phyloP scores from a whole-genome alignment of 2,113 vertebrate genomes.

The Archocentrus centrarchus region DNA sequence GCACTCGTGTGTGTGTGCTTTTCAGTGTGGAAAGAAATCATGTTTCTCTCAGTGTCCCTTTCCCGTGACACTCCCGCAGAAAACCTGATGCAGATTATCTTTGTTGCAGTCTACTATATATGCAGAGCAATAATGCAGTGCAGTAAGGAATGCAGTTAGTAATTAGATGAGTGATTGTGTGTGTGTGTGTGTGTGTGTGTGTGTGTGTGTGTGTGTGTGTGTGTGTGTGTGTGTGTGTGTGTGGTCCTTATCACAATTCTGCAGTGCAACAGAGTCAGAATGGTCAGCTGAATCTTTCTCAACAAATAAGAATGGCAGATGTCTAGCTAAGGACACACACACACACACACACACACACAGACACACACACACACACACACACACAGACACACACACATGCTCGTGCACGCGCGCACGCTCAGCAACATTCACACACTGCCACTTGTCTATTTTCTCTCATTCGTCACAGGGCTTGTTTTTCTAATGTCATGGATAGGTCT shows the following conservation, averaged over 20 bases:
- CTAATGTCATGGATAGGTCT: conserved; percentile 69
- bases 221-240: too few species aligned
- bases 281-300: conserved; percentile 53
- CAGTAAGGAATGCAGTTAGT: conserved; percentile 48
- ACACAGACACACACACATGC: too few species aligned
- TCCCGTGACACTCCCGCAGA: conserved; percentile 25
- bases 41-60: not conserved
- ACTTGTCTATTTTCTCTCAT: conserved; percentile 76
- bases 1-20: conserved; percentile 6
- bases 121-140: conserved; percentile 60
- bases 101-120: conserved; percentile 49
- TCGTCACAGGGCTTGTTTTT: conserved; percentile 77
- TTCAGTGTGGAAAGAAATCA: conserved; percentile 2
- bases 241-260: conserved; percentile 65
- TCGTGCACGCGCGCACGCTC: conserved; percentile 21
- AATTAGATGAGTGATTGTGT: conserved; percentile 60
- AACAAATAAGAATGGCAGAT: conserved; percentile 65
- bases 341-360: too few species aligned
- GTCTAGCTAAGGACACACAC: conserved; percentile 28
- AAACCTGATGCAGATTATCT: conserved; percentile 33
- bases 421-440: conserved; percentile 20
- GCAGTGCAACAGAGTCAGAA: conserved; percentile 54
- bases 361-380: too few species aligned
- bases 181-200: conserved; percentile 42
- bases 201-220: too few species aligned